Base-by-base conservation (phyloP, 1,140 invertebrate genomes). In the Habropoda laboriosa region DNA sequence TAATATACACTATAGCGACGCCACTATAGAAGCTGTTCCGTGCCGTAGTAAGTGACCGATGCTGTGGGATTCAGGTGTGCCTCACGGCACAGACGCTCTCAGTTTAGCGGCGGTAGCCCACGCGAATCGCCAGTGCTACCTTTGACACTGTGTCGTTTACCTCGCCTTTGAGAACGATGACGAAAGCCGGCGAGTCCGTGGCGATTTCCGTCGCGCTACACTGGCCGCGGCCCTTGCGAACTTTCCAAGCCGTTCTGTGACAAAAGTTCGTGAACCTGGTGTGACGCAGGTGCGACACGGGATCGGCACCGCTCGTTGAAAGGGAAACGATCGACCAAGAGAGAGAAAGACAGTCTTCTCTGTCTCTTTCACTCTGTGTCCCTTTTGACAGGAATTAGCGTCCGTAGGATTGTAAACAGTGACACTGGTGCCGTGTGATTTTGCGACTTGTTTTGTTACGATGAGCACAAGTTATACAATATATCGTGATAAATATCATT, bases 21-120 rank as follows among this genome's bases (percentile, higher is more conserved):
- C 61, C 55, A 74, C 76, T 82, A 72, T 82, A 86, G 82, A 51
- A 55, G 47, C 45, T 71, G 57, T 64, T 72, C 49, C 45, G 27
- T 27, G 79, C 63, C 66, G 75, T 79, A 79, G 83, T 74, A 73
- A 86, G 80, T 81, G 84, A 86, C 84, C 85, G 81, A 86, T 77
- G 77, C 83, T 74, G 71, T 81, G 60, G 73, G 78, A 80, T 82
- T 78, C 82, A 86, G 84, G 85, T 85, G 81, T 86, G 77, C 81
- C 83, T 74, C 83, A 64, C 68, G 73, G 45, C 70, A 49, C 68
- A 64, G 60, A 78, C 81, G 75, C 76, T 79, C 57, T 89, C 86
- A 89, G 88, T 89, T 87, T 75, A 86, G 68, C 86, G 61, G 87
- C 82, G 80, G 78, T 87, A 82, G 83, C 85, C 87, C 88, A 89